phyloP scores from a whole-genome alignment of 1,140 invertebrate species.

The Anagrus nilaparvatae region DNA sequence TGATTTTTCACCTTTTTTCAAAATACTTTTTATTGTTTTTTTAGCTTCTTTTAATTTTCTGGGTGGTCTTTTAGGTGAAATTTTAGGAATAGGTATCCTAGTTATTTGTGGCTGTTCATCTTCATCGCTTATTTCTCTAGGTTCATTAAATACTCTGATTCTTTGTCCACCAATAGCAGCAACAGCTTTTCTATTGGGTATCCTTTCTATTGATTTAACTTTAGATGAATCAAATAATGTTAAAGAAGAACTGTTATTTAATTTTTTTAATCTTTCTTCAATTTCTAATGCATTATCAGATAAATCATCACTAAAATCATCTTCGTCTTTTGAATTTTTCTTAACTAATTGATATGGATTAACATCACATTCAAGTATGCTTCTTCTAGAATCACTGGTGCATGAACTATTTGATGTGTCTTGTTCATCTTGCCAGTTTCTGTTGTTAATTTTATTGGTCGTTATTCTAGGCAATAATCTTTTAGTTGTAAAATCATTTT shows the following conservation, averaged over 20 bases:
- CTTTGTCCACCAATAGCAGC: constrained; percentile 41
- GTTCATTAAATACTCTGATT: constrained; percentile 38
- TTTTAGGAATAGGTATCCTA: constrained; percentile 37
- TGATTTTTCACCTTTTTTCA: constrained; percentile 31
- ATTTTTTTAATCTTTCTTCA: constrained; percentile 27
- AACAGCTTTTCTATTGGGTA: constrained; percentile 31
- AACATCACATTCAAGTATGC: constrained; percentile 74
- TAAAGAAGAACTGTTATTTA: constrained; percentile 8
- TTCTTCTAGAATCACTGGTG: constrained; percentile 41
- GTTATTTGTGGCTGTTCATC: constrained; percentile 19
- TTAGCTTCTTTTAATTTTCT: constrained; percentile 33
- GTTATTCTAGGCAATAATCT: constrained; percentile 9
- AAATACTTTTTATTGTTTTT: constrained; percentile 39
- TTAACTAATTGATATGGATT: constrained; percentile 75
- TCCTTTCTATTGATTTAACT: constrained; percentile 38
- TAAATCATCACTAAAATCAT: constrained; percentile 40
- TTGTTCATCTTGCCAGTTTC: constrained; percentile 17
- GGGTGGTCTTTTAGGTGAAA: constrained; percentile 40
- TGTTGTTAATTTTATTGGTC: no score
- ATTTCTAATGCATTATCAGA: constrained; percentile 44
- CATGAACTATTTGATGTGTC: neutral
- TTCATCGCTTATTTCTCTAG: constrained; percentile 29
- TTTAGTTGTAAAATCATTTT: constrained; percentile 8
- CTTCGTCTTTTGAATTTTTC: constrained; percentile 29
- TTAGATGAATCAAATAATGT: constrained; percentile 31